phyloP scores from a whole-genome alignment of 2,888 invertebrate genomes.

The Phortica okadai region DNA sequence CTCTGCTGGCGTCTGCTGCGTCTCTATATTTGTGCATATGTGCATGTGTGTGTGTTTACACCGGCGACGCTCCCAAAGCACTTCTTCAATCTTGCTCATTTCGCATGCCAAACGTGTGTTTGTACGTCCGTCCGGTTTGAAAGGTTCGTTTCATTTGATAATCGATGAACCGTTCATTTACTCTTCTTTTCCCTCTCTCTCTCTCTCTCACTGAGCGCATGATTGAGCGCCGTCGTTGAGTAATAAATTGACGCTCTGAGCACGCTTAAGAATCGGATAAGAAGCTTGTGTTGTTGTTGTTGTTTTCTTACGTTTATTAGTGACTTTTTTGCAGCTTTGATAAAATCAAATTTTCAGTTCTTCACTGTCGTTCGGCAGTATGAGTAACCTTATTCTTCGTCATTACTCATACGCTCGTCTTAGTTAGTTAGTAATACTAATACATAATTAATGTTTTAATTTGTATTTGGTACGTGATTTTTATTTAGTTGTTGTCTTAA shows the following conservation, averaged over 20 bases:
- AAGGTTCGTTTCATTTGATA: background rate
- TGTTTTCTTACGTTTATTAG: no score
- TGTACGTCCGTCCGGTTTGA: constrained; percentile 10
- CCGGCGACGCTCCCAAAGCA: background rate
- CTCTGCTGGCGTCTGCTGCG: background rate
- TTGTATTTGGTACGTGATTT: no score
- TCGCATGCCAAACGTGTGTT: constrained; percentile 5
- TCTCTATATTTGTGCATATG: background rate
- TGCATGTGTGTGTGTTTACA: background rate
- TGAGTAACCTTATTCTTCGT: no score
- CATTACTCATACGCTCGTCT: no score
- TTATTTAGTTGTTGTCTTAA: no score
- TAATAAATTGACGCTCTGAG: background rate
- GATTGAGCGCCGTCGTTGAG: background rate
- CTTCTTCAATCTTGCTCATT: background rate
- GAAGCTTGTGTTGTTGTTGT: no score
- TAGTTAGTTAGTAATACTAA: no score
- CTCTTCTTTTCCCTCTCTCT: constrained; percentile 10
- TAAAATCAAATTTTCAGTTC: no score
- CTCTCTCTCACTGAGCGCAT: background rate
- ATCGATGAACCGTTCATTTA: constrained; percentile 49
- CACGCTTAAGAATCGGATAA: no score
- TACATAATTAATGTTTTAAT: no score
- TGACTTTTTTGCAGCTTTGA: no score
- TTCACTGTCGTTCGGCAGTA: no score